Conservation (phyloP, 2,888 invertebrate species). For the Nephrotoma appendiculata region DNA sequence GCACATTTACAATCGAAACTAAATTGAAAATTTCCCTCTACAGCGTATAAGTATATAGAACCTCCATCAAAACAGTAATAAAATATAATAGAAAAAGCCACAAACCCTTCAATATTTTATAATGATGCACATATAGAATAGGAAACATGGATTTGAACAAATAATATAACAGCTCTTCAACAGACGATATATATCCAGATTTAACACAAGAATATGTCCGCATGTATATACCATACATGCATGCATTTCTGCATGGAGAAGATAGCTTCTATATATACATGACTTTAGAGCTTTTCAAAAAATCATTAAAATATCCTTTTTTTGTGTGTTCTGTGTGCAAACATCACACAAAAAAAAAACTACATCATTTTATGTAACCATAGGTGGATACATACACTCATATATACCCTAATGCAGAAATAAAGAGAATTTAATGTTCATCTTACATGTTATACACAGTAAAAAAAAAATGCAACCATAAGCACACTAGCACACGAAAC, state of each 20-base stretch:
- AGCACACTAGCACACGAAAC: not conserved
- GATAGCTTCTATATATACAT: not conserved
- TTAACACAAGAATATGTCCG: not conserved
- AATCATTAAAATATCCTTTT: not conserved
- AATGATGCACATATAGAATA: not conserved
- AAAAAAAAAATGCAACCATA: not conserved
- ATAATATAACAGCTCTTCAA: not conserved
- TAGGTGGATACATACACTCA: not conserved
- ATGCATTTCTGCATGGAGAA: too few relatives aligned
- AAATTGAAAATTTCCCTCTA: too few relatives aligned
- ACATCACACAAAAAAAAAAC: not conserved
- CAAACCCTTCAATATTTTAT: not conserved
- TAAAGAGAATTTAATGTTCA: not conserved
- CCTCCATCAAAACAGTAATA: too few relatives aligned
- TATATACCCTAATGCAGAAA: not conserved
- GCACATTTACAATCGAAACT: too few relatives aligned
- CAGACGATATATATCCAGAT: not conserved
- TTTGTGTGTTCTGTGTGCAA: not conserved
- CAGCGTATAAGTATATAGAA: too few relatives aligned
- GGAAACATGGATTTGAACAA: not conserved
- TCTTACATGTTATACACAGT: not conserved
- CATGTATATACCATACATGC: not conserved
- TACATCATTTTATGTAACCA: not conserved
- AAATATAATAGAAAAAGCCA: too few relatives aligned
- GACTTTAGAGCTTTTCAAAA: not conserved